Percentiles rank a stretch among this genome's conserved stretches.
Evolutionary conservation across 2,797 vertebrate species (phyloP).

Genomic region (Spheniscus humboldti): DNA sequence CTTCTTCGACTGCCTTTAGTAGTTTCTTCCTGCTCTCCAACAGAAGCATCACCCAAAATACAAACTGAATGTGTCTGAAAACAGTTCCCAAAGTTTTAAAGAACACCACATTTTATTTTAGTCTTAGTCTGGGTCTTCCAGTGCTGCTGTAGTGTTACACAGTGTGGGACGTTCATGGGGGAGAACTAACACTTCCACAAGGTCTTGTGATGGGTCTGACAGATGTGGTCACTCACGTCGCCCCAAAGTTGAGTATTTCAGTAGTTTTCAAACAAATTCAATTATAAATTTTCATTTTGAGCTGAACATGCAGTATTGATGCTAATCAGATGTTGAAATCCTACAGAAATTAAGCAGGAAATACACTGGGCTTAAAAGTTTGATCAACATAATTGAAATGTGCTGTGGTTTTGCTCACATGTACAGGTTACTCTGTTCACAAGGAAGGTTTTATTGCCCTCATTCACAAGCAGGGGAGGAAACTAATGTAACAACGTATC

Average conservation of each 20-base stretch:
- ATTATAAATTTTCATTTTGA: not conserved
- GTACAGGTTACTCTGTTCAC: not conserved
- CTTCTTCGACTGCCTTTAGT: not conserved
- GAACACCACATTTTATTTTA: not conserved
- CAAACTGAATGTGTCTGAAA: not conserved
- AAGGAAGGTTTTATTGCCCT: not conserved
- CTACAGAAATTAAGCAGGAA: not conserved
- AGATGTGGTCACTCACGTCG: not conserved
- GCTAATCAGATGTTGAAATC: not conserved
- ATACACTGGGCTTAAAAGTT: not conserved
- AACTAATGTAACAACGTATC: not conserved
- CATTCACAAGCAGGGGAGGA: not conserved
- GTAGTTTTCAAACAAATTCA: not conserved
- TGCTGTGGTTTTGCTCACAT: not conserved
- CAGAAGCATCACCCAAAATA: not conserved
- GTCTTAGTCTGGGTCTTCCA: not conserved
- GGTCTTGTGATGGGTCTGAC: not conserved
- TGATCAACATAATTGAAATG: not conserved
- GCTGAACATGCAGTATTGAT: not conserved
- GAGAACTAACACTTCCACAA: not conserved
- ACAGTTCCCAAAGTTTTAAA: not conserved
- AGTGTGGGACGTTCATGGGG: not conserved
- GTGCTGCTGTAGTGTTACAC: not conserved
- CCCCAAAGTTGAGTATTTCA: not conserved
- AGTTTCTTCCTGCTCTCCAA: not conserved